Evolutionary conservation across 2,797 vertebrate species (phyloP).

Genomic region (Pogonophryne albipinna): DNA sequence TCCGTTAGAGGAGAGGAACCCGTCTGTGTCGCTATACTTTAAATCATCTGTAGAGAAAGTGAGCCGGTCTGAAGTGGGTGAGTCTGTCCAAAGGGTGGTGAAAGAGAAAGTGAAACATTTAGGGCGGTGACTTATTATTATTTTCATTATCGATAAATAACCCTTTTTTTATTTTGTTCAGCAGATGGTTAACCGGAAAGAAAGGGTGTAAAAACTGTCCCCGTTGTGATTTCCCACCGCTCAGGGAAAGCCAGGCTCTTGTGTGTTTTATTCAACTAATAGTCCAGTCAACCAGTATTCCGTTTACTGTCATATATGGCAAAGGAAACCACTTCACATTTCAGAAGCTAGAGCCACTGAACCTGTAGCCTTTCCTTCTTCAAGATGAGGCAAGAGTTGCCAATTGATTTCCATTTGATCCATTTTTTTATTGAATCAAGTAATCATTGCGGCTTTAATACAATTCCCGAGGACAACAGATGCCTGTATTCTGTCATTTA

Average conservation of each 20-base stretch:
- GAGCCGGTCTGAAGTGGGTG: background rate
- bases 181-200: background rate
- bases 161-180: background rate
- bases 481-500: fast-evolving
- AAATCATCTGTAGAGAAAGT: background rate
- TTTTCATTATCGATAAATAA: background rate
- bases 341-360: background rate
- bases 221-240: too few species aligned
- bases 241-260: background rate
- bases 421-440: background rate
- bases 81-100: background rate
- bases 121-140: background rate
- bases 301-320: background rate
- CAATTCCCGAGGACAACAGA: background rate
- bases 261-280: background rate
- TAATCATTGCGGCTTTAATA: background rate
- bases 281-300: background rate
- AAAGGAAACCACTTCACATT: background rate
- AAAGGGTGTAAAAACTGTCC: background rate
- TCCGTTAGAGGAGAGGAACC: background rate
- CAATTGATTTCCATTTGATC: background rate
- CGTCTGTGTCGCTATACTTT: background rate
- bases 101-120: background rate
- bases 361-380: background rate
- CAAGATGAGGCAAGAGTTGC: background rate